Percentiles rank a stretch among this genome's conserved stretches.
phyloP scores from a whole-genome alignment of 1,140 invertebrate species.

The Samia ricini region DNA sequence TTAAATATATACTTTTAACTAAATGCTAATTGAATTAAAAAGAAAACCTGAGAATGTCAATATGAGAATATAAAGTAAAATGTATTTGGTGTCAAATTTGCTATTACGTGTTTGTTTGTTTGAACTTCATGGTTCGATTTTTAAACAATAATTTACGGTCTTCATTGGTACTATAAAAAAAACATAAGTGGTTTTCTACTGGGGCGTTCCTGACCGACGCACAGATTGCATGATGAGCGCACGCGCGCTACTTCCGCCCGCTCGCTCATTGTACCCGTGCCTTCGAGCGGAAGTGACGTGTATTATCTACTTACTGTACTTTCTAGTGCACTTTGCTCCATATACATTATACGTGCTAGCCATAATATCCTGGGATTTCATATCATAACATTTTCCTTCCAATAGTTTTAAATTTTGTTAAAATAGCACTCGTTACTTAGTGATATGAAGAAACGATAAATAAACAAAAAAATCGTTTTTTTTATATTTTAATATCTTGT shows the following conservation, averaged over 20 bases:
- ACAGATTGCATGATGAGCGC: constrained; percentile 44
- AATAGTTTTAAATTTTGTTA: no score
- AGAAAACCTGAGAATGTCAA: no score
- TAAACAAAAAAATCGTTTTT: no score
- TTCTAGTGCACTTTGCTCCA: neutral
- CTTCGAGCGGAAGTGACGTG: constrained; percentile 41
- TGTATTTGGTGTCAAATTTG: no score
- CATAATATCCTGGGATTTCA: neutral
- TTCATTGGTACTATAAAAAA: neutral
- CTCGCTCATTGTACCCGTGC: constrained; percentile 38
- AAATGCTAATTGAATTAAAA: no score
- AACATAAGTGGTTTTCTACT: constrained; percentile 20
- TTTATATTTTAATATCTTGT: no score
- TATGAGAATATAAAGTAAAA: no score
- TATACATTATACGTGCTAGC: neutral
- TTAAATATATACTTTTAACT: no score
- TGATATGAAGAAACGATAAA: no score
- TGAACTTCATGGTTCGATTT: neutral
- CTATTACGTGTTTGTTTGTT: no score
- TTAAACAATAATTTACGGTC: neutral
- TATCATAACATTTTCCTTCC: neutral
- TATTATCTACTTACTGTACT: constrained; percentile 35
- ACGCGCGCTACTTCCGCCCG: constrained; percentile 54
- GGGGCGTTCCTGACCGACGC: constrained; percentile 3
- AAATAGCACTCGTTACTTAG: no score